Evolutionary conservation across 2,113 vertebrate genomes (phyloP).

Genomic region (Elanoides forficatus): DNA sequence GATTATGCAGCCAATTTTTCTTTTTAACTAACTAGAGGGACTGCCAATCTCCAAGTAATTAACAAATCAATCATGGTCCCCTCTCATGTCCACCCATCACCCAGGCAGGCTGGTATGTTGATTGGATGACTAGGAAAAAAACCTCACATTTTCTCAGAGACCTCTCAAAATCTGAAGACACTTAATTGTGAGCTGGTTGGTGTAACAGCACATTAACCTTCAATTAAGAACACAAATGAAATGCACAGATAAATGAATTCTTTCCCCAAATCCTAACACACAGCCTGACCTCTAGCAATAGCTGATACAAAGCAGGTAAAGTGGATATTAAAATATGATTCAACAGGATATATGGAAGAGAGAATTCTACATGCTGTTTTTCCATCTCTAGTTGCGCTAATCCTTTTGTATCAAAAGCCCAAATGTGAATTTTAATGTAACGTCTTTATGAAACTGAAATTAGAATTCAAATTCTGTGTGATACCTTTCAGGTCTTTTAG

Average conservation of each 20-base stretch:
- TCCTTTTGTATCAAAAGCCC: background rate
- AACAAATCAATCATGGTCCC: background rate
- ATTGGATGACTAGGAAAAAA: background rate
- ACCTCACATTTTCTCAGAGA: background rate
- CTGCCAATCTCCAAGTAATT: background rate
- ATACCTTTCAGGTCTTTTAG: background rate
- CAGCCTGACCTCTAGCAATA: background rate
- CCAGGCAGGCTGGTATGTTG: background rate
- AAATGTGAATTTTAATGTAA: background rate
- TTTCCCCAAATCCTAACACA: background rate
- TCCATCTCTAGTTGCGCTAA: background rate
- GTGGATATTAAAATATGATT: background rate
- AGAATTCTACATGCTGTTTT: background rate
- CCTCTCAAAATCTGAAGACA: background rate
- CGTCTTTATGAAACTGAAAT: background rate
- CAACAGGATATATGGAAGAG: background rate
- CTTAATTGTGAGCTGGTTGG: background rate
- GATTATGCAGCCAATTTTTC: background rate
- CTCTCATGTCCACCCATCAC: background rate
- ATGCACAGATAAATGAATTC: background rate
- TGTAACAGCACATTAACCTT: background rate
- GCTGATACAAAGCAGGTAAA: background rate
- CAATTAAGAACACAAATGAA: background rate
- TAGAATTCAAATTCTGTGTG: background rate
- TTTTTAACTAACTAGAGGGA: background rate